Evolutionary conservation across 1,140 invertebrate species (phyloP), one percentile per base, ranked within the genome.

Genomic region (Rhynchophorus ferrugineus): DNA sequence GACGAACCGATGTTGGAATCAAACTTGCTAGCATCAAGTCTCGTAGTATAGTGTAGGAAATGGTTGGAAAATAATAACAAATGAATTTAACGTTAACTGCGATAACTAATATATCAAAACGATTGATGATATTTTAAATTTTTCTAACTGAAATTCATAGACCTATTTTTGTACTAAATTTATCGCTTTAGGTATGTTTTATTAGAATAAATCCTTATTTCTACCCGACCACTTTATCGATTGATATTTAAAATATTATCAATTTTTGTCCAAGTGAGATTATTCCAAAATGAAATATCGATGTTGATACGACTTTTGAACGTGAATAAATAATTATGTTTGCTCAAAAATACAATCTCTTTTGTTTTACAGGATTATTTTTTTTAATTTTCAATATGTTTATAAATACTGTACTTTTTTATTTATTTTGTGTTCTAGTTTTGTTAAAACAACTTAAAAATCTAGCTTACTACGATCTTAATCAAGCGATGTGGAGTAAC

Each of bases 1-100:
- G 19, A 11, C 39, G 3, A 54, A 39, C 22, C 43, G 53, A 42
- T 20, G 46, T 24, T 58, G 59, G 59, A 55, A 57, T 37, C 22
- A 53, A 37, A 54, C 61, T 22, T 61, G 61, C 61, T 63, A 63
- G 58, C 61, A 54, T 49, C 53, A 54, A 20, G 38, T 49, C 53
- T 56, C 38, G 3, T 47, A 35, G n/a, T 38, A 14, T 14, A 38
- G 13, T 13, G 5, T 38, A 38, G n/a, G 13, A 14, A 38, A 14
- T 13, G n/a, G 36, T 38, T 14, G n/a, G 3, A 38, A n/a, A 7
- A n/a, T 34, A 7, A 29, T 29, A 6, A 29, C 24, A 29, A 11
- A 29, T 6, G 24, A 29, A 29, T 29, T 5, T 5, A 29, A 29
- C 24, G 5, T 29, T 29, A 6, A 6, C 24, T 29, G 5, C 11